phyloP scores from a whole-genome alignment of 1,140 invertebrate species.

The Drosophila dunni region DNA sequence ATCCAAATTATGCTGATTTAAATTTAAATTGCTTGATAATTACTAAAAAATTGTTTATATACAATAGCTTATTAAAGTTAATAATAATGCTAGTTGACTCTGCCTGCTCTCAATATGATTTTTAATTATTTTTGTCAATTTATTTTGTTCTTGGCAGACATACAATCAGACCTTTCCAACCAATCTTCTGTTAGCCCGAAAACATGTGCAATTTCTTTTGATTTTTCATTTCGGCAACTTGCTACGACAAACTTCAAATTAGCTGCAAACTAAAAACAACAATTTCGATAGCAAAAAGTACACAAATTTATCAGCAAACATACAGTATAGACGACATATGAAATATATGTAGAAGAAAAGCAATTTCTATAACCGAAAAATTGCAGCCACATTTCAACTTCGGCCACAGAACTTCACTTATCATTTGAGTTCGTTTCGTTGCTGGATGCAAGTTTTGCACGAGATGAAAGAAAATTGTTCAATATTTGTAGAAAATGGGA shows the following conservation, averaged over 20 bases:
- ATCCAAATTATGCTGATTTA: slow-evolving; percentile 23
- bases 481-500: slow-evolving; percentile 11
- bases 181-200: slow-evolving; percentile 13
- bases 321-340: slow-evolving; percentile 1
- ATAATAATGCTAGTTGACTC: no score
- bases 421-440: slow-evolving; percentile 21
- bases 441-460: slow-evolving; percentile 14
- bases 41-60: background rate
- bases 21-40: slow-evolving; percentile 20
- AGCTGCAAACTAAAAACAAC: slow-evolving; percentile 58
- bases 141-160: slow-evolving; percentile 8
- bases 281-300: slow-evolving; percentile 39
- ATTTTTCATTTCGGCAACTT: slow-evolving; percentile 47
- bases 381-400: slow-evolving; percentile 51
- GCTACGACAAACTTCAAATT: slow-evolving; percentile 67
- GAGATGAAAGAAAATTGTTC: slow-evolving; percentile 40
- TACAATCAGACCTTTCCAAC: slow-evolving; percentile 35
- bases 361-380: slow-evolving; percentile 60
- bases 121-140: slow-evolving; percentile 17
- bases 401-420: slow-evolving; percentile 49
- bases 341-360: slow-evolving; percentile 45
- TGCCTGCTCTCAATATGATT: background rate
- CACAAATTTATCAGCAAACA: slow-evolving; percentile 28
- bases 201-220: slow-evolving; percentile 40
- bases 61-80: background rate